Base-by-base conservation (phyloP, 2,797 vertebrate species). In the Orientallactaga sibirica region DNA sequence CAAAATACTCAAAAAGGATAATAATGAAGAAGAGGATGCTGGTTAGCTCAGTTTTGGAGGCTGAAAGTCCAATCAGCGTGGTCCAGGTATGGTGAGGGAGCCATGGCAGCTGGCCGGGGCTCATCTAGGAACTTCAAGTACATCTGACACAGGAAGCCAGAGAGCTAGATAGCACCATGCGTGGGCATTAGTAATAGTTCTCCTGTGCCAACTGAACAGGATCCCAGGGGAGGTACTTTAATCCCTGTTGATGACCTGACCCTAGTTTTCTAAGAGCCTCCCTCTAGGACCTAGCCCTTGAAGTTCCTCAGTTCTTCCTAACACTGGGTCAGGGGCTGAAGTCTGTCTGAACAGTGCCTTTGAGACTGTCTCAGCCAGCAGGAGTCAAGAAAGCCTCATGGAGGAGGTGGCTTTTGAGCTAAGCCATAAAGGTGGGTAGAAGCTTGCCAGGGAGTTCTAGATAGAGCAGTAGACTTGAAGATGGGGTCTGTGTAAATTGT, bases 401-500 rank as follows among this genome's bases (percentile, higher is more conserved):
- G 78, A 77, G 33, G 29, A 66, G 52, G 62, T 6, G 48, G 25
- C 48, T 90, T 58, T 94, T 85, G 55, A 55, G 48, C 68, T 27
- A 58, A 82, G 25, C 74, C 29, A 5, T 41, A 18, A 25, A 20
- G 70, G 48, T 19, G 9, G 25, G 0, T 6, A 81, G 82, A 77
- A 75, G 29, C n/a, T 33, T 29, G 52, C 7, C 64, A 64, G 37
- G 22, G 6, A 3, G 10, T 29, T 61, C 84, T 43, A n/a, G 55
- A 16, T 24, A 41, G 58, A 64, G 12, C 27, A 43, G n/a, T 8
- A 7, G 55, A 58, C 1, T 0, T n/a, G 37, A 80, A 85, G 20
- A 19, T 2, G 0, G 20, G 33, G 33, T 7, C 14, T 0, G 2
- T 58, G 37, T 66, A 67, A 55, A 66, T 19, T 1, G 19, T 1